Base-by-base conservation (phyloP, 2,113 vertebrate species). In the Gymnarchus niloticus region DNA sequence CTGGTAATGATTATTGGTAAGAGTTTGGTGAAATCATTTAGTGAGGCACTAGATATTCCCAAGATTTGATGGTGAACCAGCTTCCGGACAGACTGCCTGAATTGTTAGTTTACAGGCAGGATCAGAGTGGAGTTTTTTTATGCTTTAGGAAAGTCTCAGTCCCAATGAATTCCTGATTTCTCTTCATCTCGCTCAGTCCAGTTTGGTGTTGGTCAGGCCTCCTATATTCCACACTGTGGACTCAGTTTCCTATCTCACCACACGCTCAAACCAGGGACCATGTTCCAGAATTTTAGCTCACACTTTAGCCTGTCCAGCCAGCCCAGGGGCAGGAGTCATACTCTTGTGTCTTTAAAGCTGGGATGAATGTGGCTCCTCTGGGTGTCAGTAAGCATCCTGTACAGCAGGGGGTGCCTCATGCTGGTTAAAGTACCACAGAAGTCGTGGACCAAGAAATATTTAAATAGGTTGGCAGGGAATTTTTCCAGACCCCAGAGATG, bases 301-400 rank as follows among this genome's bases (percentile, higher is more conserved):
- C n/a, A n/a, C n/a, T n/a, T n/a, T 92, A 90, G 14, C 91, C 92
- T 25, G 95, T 96, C 89, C 92, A 94, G 49, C 96, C 95, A 90
- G 95, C 95, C 49, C 92, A 93, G 33, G 91, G 95, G 37, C 90
- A 59, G 12, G 93, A 95, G 84, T 95, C 96, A 1, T 92, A 95
- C 44, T 91, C 95, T 81, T 83, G 95, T 0, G 88, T 95, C 3
- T 90, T 89, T 46, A 94, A 76, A 4, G 89, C 94, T n/a, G 93
- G 93, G 25, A 94, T 96, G 95, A 92, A 91, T 19, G 95, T 96
- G 28, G 81, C n/a, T 88, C 76, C 90, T 96, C 88, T 88, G 87
- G 52, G 92, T 93, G 73, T 92, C 93, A n/a, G 89, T 96, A 48
- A 89, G 89, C 57, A 88, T 96, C 77, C 93, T 92, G 90, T 96